phyloP scores from a whole-genome alignment of 2,113 vertebrate species.

The Pungitius pungitius region DNA sequence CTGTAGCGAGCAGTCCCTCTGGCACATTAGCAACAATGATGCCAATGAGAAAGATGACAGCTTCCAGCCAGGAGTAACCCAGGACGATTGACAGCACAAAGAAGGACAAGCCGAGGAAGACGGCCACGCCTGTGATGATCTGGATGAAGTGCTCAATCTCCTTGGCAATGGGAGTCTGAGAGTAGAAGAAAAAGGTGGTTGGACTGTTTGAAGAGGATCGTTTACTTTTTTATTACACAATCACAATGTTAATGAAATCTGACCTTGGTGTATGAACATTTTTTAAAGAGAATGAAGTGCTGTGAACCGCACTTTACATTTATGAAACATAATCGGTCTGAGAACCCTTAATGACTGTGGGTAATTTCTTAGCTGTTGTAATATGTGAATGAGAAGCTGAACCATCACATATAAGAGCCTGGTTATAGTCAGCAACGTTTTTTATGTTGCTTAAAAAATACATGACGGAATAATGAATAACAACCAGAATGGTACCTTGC shows the following conservation, averaged over 20 bases:
- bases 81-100: slow-evolving; percentile 88
- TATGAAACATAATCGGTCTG: not conserved
- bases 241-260: not conserved
- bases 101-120: slow-evolving; percentile 88
- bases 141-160: slow-evolving; percentile 96
- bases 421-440: not conserved
- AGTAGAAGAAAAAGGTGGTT: not conserved
- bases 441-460: not conserved
- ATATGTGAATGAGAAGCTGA: not conserved
- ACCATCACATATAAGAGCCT: not conserved
- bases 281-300: not conserved
- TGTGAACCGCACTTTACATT: not conserved
- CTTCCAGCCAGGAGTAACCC: slow-evolving; percentile 89
- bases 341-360: not conserved
- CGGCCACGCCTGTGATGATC: slow-evolving; percentile 91
- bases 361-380: not conserved
- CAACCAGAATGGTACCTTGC: slow-evolving; percentile 70
- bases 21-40: slow-evolving; percentile 95
- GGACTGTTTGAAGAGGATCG: not conserved
- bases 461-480: not conserved
- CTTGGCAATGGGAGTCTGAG: slow-evolving; percentile 88
- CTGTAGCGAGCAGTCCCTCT: slow-evolving; percentile 91
- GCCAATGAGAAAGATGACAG: slow-evolving; percentile 93
- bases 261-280: not conserved
- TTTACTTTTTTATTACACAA: not conserved